These are phyloP conservation scores for Procapra przewalskii DNA, from an alignment of 2,113 vertebrate species.

Conservation along the genomic window DNA sequence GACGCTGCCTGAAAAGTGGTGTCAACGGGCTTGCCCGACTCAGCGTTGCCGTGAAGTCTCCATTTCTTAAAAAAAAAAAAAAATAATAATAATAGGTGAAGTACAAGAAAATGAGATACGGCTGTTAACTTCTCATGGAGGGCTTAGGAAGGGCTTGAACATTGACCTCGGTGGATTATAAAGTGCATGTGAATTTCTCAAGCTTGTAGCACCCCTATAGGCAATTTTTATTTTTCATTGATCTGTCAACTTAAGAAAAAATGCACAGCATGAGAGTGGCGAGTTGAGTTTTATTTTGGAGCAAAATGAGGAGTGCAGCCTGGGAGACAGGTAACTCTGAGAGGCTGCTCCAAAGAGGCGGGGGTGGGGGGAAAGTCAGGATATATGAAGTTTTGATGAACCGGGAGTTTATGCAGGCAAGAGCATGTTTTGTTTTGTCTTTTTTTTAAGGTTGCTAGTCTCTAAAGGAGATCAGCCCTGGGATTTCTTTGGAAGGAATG, in stretches of 20 bases:
- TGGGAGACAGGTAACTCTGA: not conserved
- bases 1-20: not conserved
- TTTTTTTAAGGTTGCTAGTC: too few species aligned
- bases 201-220: rapidly evolving
- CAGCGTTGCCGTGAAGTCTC: not conserved
- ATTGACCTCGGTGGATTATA: not conserved
- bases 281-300: too few species aligned
- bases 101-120: not conserved
- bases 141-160: not conserved
- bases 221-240: not conserved
- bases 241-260: not conserved
- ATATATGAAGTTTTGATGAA: not conserved
- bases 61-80: not conserved
- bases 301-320: not conserved
- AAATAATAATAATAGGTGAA: not conserved
- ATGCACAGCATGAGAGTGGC: too few species aligned
- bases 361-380: rapidly evolving
- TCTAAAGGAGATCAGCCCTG: too few species aligned
- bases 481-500: too few species aligned
- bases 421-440: not conserved
- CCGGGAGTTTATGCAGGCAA: not conserved
- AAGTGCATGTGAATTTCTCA: not conserved
- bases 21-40: not conserved
- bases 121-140: not conserved
- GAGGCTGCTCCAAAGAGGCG: not conserved